Evolutionary conservation across 2,888 invertebrate genomes (phyloP).

Genomic region (Thumatha senex): DNA sequence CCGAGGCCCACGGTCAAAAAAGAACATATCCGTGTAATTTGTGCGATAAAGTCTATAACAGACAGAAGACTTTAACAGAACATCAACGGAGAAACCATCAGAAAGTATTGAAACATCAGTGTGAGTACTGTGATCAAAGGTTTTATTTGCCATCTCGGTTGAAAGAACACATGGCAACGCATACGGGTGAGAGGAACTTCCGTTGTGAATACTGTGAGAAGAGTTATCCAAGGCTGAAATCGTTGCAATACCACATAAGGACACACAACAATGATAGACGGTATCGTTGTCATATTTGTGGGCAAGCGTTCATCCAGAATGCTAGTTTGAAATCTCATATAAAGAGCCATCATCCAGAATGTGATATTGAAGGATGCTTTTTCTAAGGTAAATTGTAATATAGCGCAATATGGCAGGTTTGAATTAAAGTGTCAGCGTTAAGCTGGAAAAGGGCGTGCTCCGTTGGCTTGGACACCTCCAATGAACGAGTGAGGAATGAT

Average conservation of each 20-base stretch:
- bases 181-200: slow-evolving; percentile 82
- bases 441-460: too few relatives aligned
- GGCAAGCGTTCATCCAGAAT: slow-evolving; percentile 83
- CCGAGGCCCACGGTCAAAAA: slow-evolving; percentile 72
- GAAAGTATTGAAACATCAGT: slow-evolving; percentile 77
- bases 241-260: slow-evolving; percentile 83
- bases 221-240: slow-evolving; percentile 83
- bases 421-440: too few relatives aligned
- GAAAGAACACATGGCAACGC: slow-evolving; percentile 79
- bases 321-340: slow-evolving; percentile 84
- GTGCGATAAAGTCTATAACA: slow-evolving; percentile 76
- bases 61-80: slow-evolving; percentile 70
- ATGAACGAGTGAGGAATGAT: too few relatives aligned
- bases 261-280: slow-evolving; percentile 84
- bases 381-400: slow-evolving; percentile 37
- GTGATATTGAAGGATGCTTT: slow-evolving; percentile 69
- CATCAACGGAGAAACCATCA: slow-evolving; percentile 74
- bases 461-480: too few relatives aligned
- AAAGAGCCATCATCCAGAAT: slow-evolving; percentile 81
- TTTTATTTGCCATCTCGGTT: slow-evolving; percentile 74
- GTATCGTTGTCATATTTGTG: slow-evolving; percentile 81
- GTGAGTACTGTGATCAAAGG: slow-evolving; percentile 80
- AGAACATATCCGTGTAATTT: slow-evolving; percentile 71
- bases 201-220: slow-evolving; percentile 84
- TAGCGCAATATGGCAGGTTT: background rate